Conservation (phyloP, 2,797 vertebrate species). For the Salmo trutta region DNA sequence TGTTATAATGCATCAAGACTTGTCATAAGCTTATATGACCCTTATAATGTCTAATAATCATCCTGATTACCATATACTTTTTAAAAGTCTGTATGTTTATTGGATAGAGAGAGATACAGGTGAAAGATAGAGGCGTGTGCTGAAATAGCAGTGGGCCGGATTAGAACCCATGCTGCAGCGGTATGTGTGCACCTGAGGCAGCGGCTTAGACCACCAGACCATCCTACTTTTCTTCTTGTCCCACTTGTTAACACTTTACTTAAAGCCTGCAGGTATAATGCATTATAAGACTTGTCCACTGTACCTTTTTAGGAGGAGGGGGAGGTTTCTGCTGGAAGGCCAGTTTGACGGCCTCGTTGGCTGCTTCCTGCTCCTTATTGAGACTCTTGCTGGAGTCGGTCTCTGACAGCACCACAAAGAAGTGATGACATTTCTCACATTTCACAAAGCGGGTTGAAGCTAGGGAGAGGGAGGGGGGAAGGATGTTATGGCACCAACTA, state of each 20-base stretch:
- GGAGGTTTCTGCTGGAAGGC: conserved; percentile 89
- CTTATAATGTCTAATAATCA: too few relatives aligned
- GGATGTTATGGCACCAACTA: not conserved
- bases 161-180: too few relatives aligned
- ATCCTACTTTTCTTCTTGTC: not conserved
- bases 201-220: too few relatives aligned
- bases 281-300: not conserved
- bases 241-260: not conserved
- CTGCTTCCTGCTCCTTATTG: conserved; percentile 85
- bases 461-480: not conserved
- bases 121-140: too few relatives aligned
- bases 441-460: conserved; percentile 87
- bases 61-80: too few relatives aligned
- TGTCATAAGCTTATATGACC: too few relatives aligned
- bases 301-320: conserved; percentile 87
- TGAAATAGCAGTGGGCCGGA: too few relatives aligned
- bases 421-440: conserved; percentile 91
- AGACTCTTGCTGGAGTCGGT: conserved; percentile 88
- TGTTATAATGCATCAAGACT: too few relatives aligned
- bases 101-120: too few relatives aligned
- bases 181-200: too few relatives aligned
- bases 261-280: not conserved
- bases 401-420: conserved; percentile 88
- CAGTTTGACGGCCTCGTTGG: conserved; percentile 86
- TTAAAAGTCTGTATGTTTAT: too few relatives aligned